Evolutionary conservation across 1,140 invertebrate genomes (phyloP).

Genomic region (Apis dorsata): DNA sequence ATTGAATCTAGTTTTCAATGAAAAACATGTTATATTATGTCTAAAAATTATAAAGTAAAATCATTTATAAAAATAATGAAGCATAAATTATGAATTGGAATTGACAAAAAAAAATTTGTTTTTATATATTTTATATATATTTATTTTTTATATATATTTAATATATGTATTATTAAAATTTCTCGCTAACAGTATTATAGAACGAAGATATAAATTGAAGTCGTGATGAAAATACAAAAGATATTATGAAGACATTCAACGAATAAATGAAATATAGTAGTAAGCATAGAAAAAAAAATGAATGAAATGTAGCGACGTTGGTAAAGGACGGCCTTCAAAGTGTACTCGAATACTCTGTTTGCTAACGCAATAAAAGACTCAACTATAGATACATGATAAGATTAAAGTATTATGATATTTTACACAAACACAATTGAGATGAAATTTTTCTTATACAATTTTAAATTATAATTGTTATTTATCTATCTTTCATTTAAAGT

Average conservation of each 20-base stretch:
- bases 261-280: slow-evolving; percentile 11
- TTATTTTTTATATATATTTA: background rate
- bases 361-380: background rate
- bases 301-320: slow-evolving; percentile 11
- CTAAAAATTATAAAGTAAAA: background rate
- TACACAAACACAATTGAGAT: background rate
- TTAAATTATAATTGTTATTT: background rate
- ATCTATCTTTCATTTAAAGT: background rate
- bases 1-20: background rate
- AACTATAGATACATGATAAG: background rate
- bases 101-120: background rate
- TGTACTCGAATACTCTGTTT: background rate
- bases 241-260: background rate
- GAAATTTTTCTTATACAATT: background rate
- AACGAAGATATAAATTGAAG: slow-evolving; percentile 4
- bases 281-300: slow-evolving; percentile 15
- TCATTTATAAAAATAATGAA: background rate
- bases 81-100: background rate
- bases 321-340: background rate
- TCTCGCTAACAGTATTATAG: background rate
- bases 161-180: background rate
- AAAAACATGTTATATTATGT: no score
- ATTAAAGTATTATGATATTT: background rate
- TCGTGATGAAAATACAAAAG: slow-evolving; percentile 21
- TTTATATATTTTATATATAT: background rate